Percentiles rank a stretch among this genome's conserved stretches.
phyloP scores from a whole-genome alignment of 2,797 vertebrate species.

The Brachyalestes nurse region DNA sequence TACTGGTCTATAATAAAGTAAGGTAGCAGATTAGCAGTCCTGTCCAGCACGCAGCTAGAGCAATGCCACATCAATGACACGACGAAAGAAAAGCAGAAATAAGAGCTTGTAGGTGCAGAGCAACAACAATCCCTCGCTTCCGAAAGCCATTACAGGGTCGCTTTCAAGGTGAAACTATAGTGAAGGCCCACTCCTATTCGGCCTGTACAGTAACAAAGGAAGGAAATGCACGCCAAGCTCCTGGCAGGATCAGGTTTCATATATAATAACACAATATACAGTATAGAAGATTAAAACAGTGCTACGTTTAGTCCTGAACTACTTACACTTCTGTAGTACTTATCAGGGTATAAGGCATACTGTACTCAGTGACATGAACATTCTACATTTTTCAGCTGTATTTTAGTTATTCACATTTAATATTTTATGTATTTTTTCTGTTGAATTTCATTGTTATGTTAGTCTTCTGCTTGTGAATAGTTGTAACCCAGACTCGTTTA shows the following conservation, averaged over 20 bases:
- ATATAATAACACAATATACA: slow-evolving; percentile 5
- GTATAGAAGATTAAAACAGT: slow-evolving; percentile 22
- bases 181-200: background rate
- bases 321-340: background rate
- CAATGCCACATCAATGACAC: background rate
- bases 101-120: background rate
- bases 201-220: background rate
- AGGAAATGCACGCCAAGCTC: background rate
- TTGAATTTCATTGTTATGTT: no score
- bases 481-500: no score
- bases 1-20: slow-evolving; percentile 1
- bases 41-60: slow-evolving; percentile 10
- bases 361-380: background rate
- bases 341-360: background rate
- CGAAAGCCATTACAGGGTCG: background rate
- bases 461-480: no score
- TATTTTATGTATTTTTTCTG: no score
- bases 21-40: background rate
- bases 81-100: slow-evolving; percentile 8
- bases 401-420: no score
- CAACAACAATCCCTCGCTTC: background rate
- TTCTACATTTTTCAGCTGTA: background rate
- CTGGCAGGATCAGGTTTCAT: slow-evolving; percentile 2
- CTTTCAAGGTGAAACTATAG: background rate
- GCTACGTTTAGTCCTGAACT: background rate